Evolutionary conservation across 2,113 vertebrate species (phyloP).

Genomic region (Entomyzon cyanotis): DNA sequence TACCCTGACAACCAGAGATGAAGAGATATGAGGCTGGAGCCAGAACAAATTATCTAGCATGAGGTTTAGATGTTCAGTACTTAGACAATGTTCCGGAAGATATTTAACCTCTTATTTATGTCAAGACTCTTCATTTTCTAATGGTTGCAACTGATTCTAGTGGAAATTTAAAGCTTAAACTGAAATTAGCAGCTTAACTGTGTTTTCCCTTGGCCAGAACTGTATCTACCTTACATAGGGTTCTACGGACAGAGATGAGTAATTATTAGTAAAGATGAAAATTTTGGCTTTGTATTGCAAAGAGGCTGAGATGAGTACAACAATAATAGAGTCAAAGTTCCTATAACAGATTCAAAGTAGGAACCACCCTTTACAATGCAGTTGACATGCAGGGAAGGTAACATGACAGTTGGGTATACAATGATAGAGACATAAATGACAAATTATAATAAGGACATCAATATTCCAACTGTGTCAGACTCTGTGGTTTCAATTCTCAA

Average conservation of each 20-base stretch:
- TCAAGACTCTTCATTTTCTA: neutral
- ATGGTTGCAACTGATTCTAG: neutral
- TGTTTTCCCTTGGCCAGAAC: neutral
- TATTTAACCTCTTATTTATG: neutral
- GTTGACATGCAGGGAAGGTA: neutral
- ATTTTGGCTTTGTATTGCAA: neutral
- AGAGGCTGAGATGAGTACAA: neutral
- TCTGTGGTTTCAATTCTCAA: neutral
- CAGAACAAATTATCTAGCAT: neutral
- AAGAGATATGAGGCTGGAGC: neutral
- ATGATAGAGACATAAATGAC: constrained; percentile 11
- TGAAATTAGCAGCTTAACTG: neutral
- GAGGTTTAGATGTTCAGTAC: neutral
- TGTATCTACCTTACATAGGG: neutral
- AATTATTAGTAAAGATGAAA: neutral
- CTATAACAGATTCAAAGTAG: neutral
- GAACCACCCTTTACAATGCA: neutral
- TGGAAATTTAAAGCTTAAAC: neutral
- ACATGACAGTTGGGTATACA: neutral
- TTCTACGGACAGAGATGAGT: neutral
- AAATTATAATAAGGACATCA: constrained; percentile 27
- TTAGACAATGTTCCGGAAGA: neutral
- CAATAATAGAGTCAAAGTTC: neutral
- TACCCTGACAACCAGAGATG: neutral
- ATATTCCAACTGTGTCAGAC: neutral